Evolutionary conservation across 2,888 invertebrate species (phyloP), one percentile per base, ranked within the genome.

Genomic region (Osmoderma eremita): DNA sequence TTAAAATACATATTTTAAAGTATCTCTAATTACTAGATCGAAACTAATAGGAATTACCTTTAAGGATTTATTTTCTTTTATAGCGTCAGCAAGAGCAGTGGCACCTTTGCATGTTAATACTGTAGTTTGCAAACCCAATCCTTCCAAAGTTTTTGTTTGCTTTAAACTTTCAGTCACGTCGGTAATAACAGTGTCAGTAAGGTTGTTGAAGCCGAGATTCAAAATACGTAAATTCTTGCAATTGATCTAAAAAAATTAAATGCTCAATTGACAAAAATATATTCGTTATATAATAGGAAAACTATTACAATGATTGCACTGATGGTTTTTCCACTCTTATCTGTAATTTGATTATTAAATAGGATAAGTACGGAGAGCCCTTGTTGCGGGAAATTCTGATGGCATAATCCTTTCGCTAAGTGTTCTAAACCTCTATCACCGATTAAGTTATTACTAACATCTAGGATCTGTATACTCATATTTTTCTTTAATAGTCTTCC

Each of bases 401-500:
- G 80, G 58, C 76, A 76, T 30, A 81, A 72, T 48, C 80, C 80
- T 73, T 77, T 79, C 15, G 79, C 76, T 10, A 81, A 70, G 5
- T 75, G 77, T 68, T 80, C 79, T 17, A 81, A 70, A 3, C 81
- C 81, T 42, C 80, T 74, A 72, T 81, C 81, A 15, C 81, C 81
- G 63, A 81, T 78, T 67, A 74, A 75, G 72, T 81, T 81, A 71
- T 81, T 80, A 71, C 80, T 79, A 38, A 81, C 77, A 71, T 81
- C 79, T 63, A 81, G 72, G 15, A 81, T 78, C 73, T 77, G 77
- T 22, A 81, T 72, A 61, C 75, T 74, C 51, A 66, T 74, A 69
- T 80, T 80, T 51, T 74, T 76, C 53, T 71, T 72, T 42, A 81
- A 71, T 63, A 79, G 77, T 63, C 75, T 71, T 12, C 79, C 77